Percentiles rank a stretch among this genome's conserved stretches.
phyloP scores from a whole-genome alignment of 2,888 invertebrate species.

The Epirrita christyi region DNA sequence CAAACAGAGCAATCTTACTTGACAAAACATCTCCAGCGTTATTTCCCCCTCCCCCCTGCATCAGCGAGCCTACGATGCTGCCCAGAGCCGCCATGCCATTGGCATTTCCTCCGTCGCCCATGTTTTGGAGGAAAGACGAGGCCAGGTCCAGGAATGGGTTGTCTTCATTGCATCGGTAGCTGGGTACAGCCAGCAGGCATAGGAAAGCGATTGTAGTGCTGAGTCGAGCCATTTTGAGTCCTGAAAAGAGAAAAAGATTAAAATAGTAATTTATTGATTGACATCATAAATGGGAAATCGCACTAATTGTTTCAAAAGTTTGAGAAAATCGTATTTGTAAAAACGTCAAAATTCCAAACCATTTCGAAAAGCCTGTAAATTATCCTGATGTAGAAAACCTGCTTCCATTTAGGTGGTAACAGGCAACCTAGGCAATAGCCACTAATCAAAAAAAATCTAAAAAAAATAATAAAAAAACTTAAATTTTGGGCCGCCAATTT shows the following conservation, averaged over 20 bases:
- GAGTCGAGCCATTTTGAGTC: slow-evolving; percentile 57
- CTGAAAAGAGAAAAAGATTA: slow-evolving; percentile 14
- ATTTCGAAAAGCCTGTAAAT: too few species aligned
- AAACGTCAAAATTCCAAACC: too few species aligned
- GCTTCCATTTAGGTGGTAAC: too few species aligned
- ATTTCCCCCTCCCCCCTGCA: slow-evolving; percentile 83
- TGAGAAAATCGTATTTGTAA: too few species aligned
- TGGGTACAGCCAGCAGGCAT: slow-evolving; percentile 58
- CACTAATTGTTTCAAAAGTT: too few species aligned
- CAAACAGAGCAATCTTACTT: slow-evolving; percentile 60
- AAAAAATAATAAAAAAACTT: too few species aligned
- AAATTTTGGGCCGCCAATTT: too few species aligned
- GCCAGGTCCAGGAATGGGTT: slow-evolving; percentile 89
- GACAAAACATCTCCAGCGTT: slow-evolving; percentile 78
- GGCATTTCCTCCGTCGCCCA: slow-evolving; percentile 67
- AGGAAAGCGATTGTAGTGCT: slow-evolving; percentile 50
- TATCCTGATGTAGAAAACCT: too few species aligned
- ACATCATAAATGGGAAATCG: too few species aligned
- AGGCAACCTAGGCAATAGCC: too few species aligned
- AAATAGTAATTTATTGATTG: background rate
- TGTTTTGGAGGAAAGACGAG: slow-evolving; percentile 87
- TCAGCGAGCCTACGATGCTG: slow-evolving; percentile 87
- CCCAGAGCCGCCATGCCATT: slow-evolving; percentile 85
- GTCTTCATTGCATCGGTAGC: slow-evolving; percentile 58
- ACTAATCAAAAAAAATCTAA: too few species aligned